Conservation (phyloP, 2,888 invertebrate genomes). For the Cataglyphis rosenhaueri region DNA sequence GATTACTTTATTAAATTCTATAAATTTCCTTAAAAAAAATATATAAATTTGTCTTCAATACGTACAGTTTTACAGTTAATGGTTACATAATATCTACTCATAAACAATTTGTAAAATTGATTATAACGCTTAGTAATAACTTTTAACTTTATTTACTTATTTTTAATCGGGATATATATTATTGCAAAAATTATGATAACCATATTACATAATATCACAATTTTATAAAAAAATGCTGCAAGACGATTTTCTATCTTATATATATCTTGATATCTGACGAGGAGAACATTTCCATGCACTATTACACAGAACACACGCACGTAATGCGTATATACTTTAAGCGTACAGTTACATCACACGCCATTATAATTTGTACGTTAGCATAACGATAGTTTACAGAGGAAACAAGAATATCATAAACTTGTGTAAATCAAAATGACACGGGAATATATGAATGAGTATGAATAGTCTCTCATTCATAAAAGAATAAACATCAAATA, state of each 20-base stretch:
- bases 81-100: neutral
- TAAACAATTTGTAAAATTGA: neutral
- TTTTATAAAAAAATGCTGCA: neutral
- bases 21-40: too few species aligned
- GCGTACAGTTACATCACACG: slow-evolving; percentile 9
- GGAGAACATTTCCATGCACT: neutral
- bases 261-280: neutral
- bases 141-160: neutral
- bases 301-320: neutral
- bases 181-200: neutral
- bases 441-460: neutral
- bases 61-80: neutral
- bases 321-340: neutral
- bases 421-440: slow-evolving; percentile 16
- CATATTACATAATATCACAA: neutral
- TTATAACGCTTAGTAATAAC: neutral
- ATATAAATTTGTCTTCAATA: neutral
- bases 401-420: neutral
- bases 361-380: slow-evolving; percentile 16
- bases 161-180: neutral
- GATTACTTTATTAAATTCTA: too few species aligned
- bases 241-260: neutral
- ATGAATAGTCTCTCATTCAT: neutral
- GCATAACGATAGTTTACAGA: slow-evolving; percentile 7
- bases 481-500: neutral